Percentiles rank a stretch among this genome's conserved stretches.
Evolutionary conservation across 2,888 invertebrate genomes (phyloP).

Genomic region (Luperina nickerlii): DNA sequence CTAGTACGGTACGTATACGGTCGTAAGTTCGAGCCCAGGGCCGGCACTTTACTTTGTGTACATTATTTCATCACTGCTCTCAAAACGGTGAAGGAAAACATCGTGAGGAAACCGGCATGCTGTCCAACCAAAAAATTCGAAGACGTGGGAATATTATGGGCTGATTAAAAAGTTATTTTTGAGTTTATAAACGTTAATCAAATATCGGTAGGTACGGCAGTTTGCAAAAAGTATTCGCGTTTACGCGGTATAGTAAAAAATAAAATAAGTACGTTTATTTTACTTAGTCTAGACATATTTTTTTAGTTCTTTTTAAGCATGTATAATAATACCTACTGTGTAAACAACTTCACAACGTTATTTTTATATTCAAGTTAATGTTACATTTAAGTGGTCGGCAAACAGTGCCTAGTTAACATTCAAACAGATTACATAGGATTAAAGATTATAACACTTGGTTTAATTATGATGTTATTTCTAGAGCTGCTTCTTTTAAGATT

Average conservation of each 20-base stretch:
- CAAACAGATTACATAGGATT: slow-evolving; percentile 33
- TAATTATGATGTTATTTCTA: slow-evolving; percentile 38
- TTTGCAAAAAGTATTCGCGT: slow-evolving; percentile 31
- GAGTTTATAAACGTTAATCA: slow-evolving; percentile 29
- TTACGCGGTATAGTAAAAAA: slow-evolving; percentile 57
- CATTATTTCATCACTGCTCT: neutral
- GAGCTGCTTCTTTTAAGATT: neutral
- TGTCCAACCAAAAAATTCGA: neutral
- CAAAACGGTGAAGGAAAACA: neutral
- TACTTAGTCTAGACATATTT: slow-evolving; percentile 64
- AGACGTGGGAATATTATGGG: neutral
- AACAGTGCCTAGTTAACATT: slow-evolving; percentile 49
- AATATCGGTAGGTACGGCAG: slow-evolving; percentile 16
- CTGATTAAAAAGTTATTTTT: slow-evolving; percentile 41
- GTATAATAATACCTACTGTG: slow-evolving; percentile 45
- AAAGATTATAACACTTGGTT: slow-evolving; percentile 37
- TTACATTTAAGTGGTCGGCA: slow-evolving; percentile 58
- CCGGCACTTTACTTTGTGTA: neutral
- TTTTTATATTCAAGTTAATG: slow-evolving; percentile 49
- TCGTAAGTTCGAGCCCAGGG: neutral
- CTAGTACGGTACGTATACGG: neutral
- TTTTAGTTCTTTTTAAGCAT: slow-evolving; percentile 44
- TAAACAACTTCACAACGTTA: slow-evolving; percentile 52
- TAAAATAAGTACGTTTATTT: slow-evolving; percentile 43
- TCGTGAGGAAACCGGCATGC: neutral